Conservation (phyloP, 1,140 invertebrate genomes). For the Leptopilina boulardi region DNA sequence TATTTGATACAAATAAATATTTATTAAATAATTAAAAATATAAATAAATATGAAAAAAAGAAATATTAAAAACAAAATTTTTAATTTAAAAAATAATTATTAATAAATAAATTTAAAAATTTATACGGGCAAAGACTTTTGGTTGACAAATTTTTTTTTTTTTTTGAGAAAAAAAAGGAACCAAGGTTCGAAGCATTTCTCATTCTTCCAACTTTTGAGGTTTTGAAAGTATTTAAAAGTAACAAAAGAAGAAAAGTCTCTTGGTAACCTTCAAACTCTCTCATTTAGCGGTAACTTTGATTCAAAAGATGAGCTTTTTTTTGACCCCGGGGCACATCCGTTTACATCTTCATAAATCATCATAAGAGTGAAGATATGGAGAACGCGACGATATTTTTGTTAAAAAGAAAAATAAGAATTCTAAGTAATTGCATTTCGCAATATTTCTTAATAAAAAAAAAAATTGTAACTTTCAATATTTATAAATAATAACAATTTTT, state of each 20-base stretch:
- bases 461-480: not conserved
- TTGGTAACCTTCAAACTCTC: not conserved
- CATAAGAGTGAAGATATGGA: not conserved
- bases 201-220: not conserved
- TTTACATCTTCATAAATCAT: constrained; percentile 23
- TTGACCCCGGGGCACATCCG: not conserved
- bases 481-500: too few species aligned
- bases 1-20: too few species aligned
- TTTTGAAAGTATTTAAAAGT: not conserved
- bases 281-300: constrained; percentile 1
- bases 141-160: too few species aligned
- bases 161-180: too few species aligned
- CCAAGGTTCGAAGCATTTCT: too few species aligned
- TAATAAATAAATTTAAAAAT: too few species aligned
- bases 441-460: not conserved
- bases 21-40: too few species aligned
- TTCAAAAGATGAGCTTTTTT: constrained; percentile 19
- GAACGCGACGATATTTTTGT: not conserved
- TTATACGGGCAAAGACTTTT: too few species aligned
- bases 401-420: not conserved
- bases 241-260: not conserved
- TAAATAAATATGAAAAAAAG: too few species aligned
- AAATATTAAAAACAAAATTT: too few species aligned
- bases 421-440: not conserved
- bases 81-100: too few species aligned